phyloP scores from a whole-genome alignment of 1,140 invertebrate species.

The Brachionus plicatilis region DNA sequence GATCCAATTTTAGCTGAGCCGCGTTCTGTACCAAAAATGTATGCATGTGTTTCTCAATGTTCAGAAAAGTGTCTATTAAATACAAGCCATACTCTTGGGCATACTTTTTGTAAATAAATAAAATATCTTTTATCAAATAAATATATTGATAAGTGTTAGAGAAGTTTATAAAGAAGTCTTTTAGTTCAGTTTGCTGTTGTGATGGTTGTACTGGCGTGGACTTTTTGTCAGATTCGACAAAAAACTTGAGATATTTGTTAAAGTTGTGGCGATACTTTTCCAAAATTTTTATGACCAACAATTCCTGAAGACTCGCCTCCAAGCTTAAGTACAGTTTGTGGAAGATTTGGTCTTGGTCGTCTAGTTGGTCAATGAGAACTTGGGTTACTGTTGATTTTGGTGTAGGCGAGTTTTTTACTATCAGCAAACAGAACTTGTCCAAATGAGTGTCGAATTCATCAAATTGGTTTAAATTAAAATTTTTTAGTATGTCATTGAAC shows the following conservation, averaged over 20 bases:
- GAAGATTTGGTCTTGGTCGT: neutral
- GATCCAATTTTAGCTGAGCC: neutral
- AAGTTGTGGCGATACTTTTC: neutral
- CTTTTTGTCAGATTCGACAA: conserved; percentile 1
- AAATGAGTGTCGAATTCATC: neutral
- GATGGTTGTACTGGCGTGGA: neutral
- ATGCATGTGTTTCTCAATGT: conserved; percentile 10
- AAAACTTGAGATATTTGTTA: neutral
- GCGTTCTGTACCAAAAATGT: neutral
- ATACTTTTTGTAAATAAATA: neutral
- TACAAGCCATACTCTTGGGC: neutral
- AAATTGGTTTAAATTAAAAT: conserved; percentile 8
- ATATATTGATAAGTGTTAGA: neutral
- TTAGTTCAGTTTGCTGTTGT: neutral
- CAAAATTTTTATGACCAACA: neutral
- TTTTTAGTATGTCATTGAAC: neutral
- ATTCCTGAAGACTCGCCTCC: neutral
- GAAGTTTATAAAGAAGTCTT: conserved; percentile 8
- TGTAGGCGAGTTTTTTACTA: neutral
- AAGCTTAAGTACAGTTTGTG: neutral
- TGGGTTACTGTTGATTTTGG: neutral
- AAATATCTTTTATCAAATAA: neutral
- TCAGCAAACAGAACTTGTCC: neutral
- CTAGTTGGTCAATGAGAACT: neutral
- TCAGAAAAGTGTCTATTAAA: conserved; percentile 31